Conservation (phyloP, 2,113 vertebrate species). For the Elachura formosa region DNA sequence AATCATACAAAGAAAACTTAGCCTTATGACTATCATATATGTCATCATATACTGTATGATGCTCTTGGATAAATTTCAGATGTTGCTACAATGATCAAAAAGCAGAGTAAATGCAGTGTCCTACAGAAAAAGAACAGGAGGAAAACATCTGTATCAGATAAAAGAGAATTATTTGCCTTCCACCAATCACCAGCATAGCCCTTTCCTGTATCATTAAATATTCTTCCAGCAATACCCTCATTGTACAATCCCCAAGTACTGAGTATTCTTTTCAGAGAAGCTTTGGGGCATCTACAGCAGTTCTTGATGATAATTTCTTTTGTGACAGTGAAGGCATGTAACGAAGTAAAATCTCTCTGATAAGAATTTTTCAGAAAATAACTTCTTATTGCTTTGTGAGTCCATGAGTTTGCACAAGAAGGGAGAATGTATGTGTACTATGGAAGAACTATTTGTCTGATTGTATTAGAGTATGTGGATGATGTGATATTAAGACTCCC, state of each 20-base stretch:
- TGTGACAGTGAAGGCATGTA: not conserved
- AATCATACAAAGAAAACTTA: not conserved
- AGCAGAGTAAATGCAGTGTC: not conserved
- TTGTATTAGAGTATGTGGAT: not conserved
- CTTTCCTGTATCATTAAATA: not conserved
- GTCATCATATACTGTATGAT: not conserved
- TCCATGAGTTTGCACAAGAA: not conserved
- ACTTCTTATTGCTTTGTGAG: not conserved
- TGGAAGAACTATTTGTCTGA: not conserved
- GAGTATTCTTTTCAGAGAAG: not conserved
- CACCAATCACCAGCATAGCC: not conserved
- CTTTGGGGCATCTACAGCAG: not conserved
- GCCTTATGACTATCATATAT: accelerated
- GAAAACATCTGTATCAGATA: not conserved
- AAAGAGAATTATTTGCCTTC: not conserved
- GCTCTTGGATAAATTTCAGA: not conserved
- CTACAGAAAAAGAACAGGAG: not conserved
- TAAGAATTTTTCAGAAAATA: not conserved
- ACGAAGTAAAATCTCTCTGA: not conserved
- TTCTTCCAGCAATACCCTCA: not conserved
- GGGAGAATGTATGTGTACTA: not conserved
- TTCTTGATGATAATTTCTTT: not conserved
- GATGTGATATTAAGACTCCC: not conserved
- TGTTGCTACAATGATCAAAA: not conserved
- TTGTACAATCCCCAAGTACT: not conserved